Evolutionary conservation across 37 sponge, comb jelly and placozoan genomes (phyloP), one percentile per base, ranked within the genome.

Genomic region (Agelas oroides): DNA sequence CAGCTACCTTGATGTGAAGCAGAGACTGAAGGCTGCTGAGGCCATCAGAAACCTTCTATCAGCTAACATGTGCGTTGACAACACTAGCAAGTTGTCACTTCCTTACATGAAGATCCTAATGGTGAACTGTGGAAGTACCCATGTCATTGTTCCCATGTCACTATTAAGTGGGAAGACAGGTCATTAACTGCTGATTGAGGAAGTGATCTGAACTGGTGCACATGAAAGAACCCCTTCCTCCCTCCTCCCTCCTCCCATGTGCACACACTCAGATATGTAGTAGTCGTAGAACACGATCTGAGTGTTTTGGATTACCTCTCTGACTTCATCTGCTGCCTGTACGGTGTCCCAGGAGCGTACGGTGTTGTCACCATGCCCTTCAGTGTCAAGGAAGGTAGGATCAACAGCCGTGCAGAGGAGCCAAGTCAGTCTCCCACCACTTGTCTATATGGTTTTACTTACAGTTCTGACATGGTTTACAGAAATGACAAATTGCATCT

Each of bases 251-350:
- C 46, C 46, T 46, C 46, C 46, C 46, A 46, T 8, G 25, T 39
- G 62, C n/a, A 61, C n/a, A 61, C 27, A 61, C 5, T 36, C 36
- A 97, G 96, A 67, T 99, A 99, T 89, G 95, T 99, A 34, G 80
- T 99, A 16, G 99, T 99, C 1, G 99, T 99, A 30, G 99, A 99
- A 55, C 99, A 99, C 80, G 99, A 99, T 78, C 62, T 99, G 65
- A 94, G 95, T 77, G 99, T 99, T 35, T 77, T 99, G 94, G 99
- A 99, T 87, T 99, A 99, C 83, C 90, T 99, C 66, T 99, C 99
- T 33, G 99, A 99, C 83, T 99, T 83, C 79, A 99, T 99, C 73
- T 99, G 99, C 69, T 92, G 93, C 59, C 81, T 99, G 57, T 99
- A 99, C 53, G 99, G 99, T 1, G 92, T 95, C 25, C 99, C 99